Evolutionary conservation across 2,113 vertebrate genomes (phyloP), one percentile per base, ranked within the genome.

Genomic region (Dendrocopos noguchii): DNA sequence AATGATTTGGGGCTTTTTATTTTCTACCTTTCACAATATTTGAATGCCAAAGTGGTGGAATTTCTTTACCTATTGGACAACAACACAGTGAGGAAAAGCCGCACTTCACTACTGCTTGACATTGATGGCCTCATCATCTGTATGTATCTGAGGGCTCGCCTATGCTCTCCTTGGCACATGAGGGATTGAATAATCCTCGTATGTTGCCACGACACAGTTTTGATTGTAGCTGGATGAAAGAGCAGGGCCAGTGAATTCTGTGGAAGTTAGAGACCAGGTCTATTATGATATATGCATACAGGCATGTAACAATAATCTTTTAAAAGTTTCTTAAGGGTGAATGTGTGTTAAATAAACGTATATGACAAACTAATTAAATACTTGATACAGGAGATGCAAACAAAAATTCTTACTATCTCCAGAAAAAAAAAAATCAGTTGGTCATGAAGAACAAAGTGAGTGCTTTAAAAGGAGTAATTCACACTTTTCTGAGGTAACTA

Each of bases 211-310:
- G 97, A 77, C 76, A 98, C 95, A 57, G 98, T 98, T 67, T 97
- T 98, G 95, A 98, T 97, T 25, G 99, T 98, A 72, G 98, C 97
- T 11, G 99, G 99, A 86, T 99, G 99, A 78, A 99, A 97, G 12
- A 99, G 97, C 92, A 99, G 97, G 86, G 98, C 98, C 93, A 99
- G 97, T 8, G 98, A 98, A 94, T 97, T 99, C 99, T 99, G 97
- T 14, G 60, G 77, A 94, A 55, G 91, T 63, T 4, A 53, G 59
- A 96, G 46, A 87, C 5, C 11, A 56, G 12, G 22, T 60, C 16
- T 24, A 56, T 73, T 73, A 78, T 3, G 2, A 84, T 0, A 15
- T 1, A 4, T 0, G 20, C 28, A 39, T 5, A 44, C 13, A 44
- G 0, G 8, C 25, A 2, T 1, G 46, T 73, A 73, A 66, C 31